phyloP scores from a whole-genome alignment of 2,888 invertebrate genomes.

The Entomobrya proxima region DNA sequence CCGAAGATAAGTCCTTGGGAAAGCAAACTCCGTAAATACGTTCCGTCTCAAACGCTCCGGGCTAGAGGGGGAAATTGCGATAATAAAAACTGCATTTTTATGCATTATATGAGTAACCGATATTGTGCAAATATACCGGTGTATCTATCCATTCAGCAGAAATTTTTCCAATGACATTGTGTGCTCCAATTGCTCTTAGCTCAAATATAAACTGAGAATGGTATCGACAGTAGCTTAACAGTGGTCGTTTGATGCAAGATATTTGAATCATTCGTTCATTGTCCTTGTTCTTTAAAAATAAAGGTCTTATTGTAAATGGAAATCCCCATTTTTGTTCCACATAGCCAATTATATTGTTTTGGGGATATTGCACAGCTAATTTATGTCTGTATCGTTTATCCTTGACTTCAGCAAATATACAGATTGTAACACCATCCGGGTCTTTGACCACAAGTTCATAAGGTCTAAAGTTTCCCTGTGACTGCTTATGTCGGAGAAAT shows the following conservation, averaged over 20 bases:
- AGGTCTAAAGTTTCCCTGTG: not conserved
- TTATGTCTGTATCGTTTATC: not conserved
- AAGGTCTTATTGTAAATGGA: not conserved
- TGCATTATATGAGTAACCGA: not conserved
- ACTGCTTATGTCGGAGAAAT: conserved; percentile 30
- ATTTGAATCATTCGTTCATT: conserved; percentile 39
- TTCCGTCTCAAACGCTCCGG: conserved; percentile 46
- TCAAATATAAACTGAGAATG: conserved; percentile 54
- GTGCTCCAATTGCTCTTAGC: conserved; percentile 47
- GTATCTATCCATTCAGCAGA: conserved; percentile 62
- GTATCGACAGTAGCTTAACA: conserved; percentile 29
- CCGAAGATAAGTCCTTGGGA: conserved; percentile 36
- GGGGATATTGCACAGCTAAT: conserved; percentile 37
- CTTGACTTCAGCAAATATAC: not conserved
- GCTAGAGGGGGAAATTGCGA: not conserved
- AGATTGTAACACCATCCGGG: conserved; percentile 46
- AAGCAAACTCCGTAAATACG: conserved; percentile 55
- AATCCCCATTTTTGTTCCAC: conserved; percentile 47
- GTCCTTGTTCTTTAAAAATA: conserved; percentile 26
- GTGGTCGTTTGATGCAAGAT: conserved; percentile 14
- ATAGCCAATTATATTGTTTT: conserved; percentile 34
- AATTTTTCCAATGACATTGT: conserved; percentile 53
- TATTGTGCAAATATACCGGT: conserved; percentile 15
- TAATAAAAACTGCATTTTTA: not conserved
- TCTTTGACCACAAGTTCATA: conserved; percentile 54